Conservation (phyloP, 2,888 invertebrate genomes). For the Morpho deidamia region DNA sequence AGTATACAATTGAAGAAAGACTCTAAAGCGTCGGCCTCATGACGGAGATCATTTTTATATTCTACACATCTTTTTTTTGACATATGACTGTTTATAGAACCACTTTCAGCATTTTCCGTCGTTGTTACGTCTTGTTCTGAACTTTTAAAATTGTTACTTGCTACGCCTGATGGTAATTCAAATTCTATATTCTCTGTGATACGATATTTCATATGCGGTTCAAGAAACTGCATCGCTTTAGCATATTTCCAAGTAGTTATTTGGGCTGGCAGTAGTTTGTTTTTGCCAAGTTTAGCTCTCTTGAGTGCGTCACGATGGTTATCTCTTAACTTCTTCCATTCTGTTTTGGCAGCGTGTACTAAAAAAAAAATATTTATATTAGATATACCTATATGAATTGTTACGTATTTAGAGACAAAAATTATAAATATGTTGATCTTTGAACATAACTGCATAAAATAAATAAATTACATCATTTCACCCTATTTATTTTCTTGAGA, state of each 20-base stretch:
- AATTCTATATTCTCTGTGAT: constrained; percentile 66
- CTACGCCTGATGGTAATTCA: constrained; percentile 35
- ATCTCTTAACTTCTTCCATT: constrained; percentile 67
- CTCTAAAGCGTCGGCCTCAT: constrained; percentile 50
- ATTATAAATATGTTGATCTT: not conserved
- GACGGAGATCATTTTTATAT: constrained; percentile 22
- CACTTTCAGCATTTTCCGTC: constrained; percentile 33
- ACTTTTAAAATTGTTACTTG: constrained; percentile 25
- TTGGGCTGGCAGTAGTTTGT: constrained; percentile 63
- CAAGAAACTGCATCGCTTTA: constrained; percentile 67
- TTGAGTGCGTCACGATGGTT: constrained; percentile 66
- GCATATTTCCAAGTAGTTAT: constrained; percentile 72
- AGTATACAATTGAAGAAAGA: constrained; percentile 62
- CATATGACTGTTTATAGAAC: constrained; percentile 13
- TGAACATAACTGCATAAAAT: no score
- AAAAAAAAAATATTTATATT: constrained; percentile 28
- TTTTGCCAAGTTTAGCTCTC: constrained; percentile 64
- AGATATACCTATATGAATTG: not conserved
- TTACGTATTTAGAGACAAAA: not conserved
- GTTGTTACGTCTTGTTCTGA: constrained; percentile 52
- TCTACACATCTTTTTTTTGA: constrained; percentile 40
- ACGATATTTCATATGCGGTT: constrained; percentile 68
- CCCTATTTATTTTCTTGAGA: no score
- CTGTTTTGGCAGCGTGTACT: constrained; percentile 61
- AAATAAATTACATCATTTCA: no score